A percentile compares a stretch with the other conserved stretches of the same genome.
phyloP scores from a whole-genome alignment of 2,888 invertebrate genomes.

The Athripsodes cinereus region DNA sequence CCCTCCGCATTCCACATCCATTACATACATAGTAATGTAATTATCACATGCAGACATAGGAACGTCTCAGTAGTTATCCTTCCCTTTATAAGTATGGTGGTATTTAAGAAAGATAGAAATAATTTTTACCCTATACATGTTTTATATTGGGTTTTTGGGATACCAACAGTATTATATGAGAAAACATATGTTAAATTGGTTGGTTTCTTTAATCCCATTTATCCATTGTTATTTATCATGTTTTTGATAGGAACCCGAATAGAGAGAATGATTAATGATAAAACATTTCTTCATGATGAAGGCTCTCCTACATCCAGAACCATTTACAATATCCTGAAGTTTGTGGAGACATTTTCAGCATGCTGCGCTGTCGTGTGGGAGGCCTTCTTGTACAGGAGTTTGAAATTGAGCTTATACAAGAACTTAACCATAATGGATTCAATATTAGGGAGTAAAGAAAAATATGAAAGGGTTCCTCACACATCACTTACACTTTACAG shows the following conservation, averaged over 20 bases:
- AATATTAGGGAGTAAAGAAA: neutral
- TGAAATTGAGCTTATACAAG: conserved; percentile 2
- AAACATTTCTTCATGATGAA: neutral
- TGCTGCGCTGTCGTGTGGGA: conserved; percentile 5
- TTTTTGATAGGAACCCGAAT: conserved; percentile 5
- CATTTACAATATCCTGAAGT: conserved; percentile 4
- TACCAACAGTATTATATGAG: conserved; percentile 7
- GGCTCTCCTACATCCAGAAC: neutral
- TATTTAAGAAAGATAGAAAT: neutral
- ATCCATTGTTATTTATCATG: neutral
- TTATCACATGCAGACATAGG: too few species aligned
- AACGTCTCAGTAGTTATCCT: neutral
- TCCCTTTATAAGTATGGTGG: neutral
- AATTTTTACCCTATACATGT: conserved; percentile 6
- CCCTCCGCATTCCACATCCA: too few species aligned
- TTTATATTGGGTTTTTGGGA: conserved; percentile 10
- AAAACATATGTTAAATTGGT: neutral
- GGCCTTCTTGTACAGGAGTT: conserved; percentile 1
- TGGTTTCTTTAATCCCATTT: neutral
- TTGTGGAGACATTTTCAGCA: conserved; percentile 3
- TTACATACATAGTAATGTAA: too few species aligned
- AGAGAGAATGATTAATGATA: conserved; percentile 9
- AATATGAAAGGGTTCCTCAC: neutral
- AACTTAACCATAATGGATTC: conserved; percentile 5
- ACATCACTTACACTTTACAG: neutral